Percentiles rank a stretch among this genome's conserved stretches.
phyloP scores from a whole-genome alignment of 2,797 vertebrate genomes.

The Telmatherina bonti region DNA sequence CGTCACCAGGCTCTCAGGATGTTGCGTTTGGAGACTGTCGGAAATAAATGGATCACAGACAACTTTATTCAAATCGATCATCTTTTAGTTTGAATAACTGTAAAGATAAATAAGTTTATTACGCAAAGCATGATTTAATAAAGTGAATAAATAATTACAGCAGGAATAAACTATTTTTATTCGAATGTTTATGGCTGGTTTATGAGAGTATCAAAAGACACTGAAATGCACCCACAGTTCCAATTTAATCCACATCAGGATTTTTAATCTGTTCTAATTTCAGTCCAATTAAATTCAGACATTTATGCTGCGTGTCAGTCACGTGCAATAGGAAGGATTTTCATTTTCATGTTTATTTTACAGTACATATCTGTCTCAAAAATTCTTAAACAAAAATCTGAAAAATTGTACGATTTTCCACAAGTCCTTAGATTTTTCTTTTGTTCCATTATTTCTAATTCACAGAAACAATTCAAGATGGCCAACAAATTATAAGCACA shows the following conservation, averaged over 20 bases:
- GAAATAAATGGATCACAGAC: not conserved
- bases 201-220: too few species aligned
- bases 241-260: not conserved
- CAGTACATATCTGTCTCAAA: conserved; percentile 5
- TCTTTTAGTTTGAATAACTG: not conserved
- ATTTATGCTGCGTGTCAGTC: not conserved
- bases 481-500: too few species aligned
- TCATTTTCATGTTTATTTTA: conserved; percentile 21
- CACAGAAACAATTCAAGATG: too few species aligned
- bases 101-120: too few species aligned
- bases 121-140: too few species aligned
- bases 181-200: too few species aligned
- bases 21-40: conserved; percentile 21
- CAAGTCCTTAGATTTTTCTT: not conserved
- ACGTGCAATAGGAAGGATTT: not conserved
- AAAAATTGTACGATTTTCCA: not conserved
- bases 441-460: too few species aligned
- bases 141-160: too few species aligned
- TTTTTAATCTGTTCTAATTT: not conserved
- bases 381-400: not conserved
- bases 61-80: too few species aligned
- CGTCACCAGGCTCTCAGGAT: conserved; percentile 12
- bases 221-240: not conserved
- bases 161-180: too few species aligned
- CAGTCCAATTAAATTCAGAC: not conserved